Evolutionary conservation across 2,797 vertebrate genomes (phyloP).

Genomic region (Sternotherus odoratus): DNA sequence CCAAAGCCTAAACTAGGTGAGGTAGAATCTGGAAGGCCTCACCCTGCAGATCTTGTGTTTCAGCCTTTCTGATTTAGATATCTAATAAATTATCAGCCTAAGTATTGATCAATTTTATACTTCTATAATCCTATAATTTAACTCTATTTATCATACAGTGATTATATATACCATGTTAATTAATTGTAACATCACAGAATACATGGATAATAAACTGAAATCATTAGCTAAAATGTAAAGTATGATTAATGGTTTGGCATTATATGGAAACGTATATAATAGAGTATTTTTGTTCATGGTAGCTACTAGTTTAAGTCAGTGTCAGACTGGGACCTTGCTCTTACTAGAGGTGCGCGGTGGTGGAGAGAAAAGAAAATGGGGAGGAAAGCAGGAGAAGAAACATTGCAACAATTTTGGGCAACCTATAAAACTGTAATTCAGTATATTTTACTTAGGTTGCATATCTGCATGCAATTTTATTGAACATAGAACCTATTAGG

Average conservation of each 20-base stretch:
- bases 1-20: too few species aligned
- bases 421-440: neutral
- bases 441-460: neutral
- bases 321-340: neutral
- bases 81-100: too few species aligned
- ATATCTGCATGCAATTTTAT: neutral
- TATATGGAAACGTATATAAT: neutral
- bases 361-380: neutral
- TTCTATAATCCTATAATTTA: too few species aligned
- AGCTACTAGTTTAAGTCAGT: neutral
- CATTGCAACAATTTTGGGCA: neutral
- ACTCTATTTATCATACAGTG: too few species aligned
- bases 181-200: too few species aligned
- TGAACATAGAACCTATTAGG: neutral
- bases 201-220: too few species aligned
- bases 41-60: too few species aligned
- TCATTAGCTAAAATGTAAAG: neutral
- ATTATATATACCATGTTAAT: too few species aligned
- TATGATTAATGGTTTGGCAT: neutral
- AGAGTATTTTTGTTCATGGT: neutral
- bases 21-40: too few species aligned
- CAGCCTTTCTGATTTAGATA: too few species aligned
- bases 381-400: neutral
- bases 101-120: too few species aligned
- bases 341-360: neutral